Conservation (phyloP, 2,797 vertebrate species). For the Cirrhinus mrigala region DNA sequence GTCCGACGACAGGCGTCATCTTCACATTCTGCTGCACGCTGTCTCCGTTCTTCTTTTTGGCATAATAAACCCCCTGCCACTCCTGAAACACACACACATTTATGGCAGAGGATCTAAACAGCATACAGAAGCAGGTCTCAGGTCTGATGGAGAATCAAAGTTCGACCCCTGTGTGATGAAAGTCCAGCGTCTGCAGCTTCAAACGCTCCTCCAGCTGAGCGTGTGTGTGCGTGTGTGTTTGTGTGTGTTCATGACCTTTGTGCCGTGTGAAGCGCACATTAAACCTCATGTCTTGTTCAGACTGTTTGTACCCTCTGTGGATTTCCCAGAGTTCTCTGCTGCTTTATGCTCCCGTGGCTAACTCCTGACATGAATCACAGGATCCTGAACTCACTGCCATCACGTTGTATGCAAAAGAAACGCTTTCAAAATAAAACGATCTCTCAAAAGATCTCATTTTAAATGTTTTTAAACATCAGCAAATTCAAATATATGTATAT, state of each 20-base stretch:
- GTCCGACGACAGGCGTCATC: constrained; percentile 95
- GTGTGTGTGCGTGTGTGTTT: constrained; percentile 70
- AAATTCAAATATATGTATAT: background rate
- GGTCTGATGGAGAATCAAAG: constrained; percentile 28
- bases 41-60: constrained; percentile 97
- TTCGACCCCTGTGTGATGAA: constrained; percentile 72
- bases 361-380: too few species aligned
- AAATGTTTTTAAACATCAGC: background rate
- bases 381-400: too few species aligned
- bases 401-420: too few species aligned
- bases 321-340: background rate
- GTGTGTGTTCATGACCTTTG: constrained; percentile 78
- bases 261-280: constrained; percentile 75
- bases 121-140: constrained; percentile 39
- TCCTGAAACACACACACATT: constrained; percentile 80
- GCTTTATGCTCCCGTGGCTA: background rate
- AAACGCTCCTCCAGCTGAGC: constrained; percentile 66
- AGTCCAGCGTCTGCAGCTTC: constrained; percentile 63
- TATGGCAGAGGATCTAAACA: constrained; percentile 38
- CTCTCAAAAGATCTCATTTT: too few species aligned
- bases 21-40: constrained; percentile 97
- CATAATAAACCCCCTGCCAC: constrained; percentile 96
- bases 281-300: constrained; percentile 61
- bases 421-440: too few species aligned
- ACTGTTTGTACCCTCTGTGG: background rate